Conservation (phyloP, 2,113 vertebrate genomes). For the Peromyscus polionotus region DNA sequence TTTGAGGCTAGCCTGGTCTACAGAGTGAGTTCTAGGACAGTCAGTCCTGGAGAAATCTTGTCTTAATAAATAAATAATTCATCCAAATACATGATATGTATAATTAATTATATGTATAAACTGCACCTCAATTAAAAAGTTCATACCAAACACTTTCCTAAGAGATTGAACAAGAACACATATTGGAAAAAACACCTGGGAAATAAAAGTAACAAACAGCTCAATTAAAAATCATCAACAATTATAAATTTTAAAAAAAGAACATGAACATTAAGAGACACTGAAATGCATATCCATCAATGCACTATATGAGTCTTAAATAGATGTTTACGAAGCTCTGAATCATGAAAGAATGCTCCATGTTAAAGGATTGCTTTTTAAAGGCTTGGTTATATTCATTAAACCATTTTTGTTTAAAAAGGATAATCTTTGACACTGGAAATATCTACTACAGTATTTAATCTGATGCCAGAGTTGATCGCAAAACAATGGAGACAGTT, state of each 20-base stretch:
- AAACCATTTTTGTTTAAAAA: not conserved
- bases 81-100: not conserved
- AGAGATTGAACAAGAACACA: constrained; percentile 12
- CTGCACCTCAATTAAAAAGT: not conserved
- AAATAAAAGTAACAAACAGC: not conserved
- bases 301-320: constrained; percentile 8
- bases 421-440: not conserved
- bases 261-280: not conserved
- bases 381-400: constrained; percentile 12
- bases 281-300: not conserved
- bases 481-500: not conserved
- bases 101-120: constrained; percentile 2
- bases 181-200: not conserved
- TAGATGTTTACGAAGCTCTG: not conserved
- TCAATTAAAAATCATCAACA: constrained; percentile 6
- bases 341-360: not conserved
- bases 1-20: not conserved
- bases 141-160: constrained; percentile 23
- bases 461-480: not conserved
- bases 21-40: not conserved
- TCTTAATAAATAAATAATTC: not conserved
- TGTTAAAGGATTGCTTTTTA: constrained; percentile 38
- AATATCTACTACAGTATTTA: constrained; percentile 10
- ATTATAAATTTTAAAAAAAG: not conserved
- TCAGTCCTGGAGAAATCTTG: not conserved